These are phyloP conservation scores for Hemitrygon akajei DNA, from an alignment of 2,797 vertebrate genomes.

Conservation along the genomic window DNA sequence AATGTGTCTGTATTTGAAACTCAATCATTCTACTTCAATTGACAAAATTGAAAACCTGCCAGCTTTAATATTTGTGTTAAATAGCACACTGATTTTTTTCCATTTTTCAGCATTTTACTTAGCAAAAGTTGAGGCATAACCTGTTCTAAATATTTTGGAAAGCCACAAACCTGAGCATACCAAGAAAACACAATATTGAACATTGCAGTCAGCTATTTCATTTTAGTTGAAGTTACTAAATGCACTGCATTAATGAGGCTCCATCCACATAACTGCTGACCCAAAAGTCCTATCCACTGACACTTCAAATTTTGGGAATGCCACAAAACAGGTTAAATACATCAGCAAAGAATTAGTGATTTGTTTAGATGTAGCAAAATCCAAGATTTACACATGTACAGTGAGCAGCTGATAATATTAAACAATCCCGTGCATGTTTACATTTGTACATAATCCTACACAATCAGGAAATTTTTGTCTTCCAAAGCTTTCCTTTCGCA, in stretches of 20 bases:
- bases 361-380: not conserved
- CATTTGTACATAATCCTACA: not conserved
- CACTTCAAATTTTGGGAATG: not conserved
- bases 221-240: not conserved
- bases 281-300: not conserved
- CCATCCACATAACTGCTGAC: not conserved
- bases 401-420: not conserved
- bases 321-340: not conserved
- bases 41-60: not conserved
- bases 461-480: not conserved
- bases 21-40: not conserved
- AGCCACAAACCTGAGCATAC: not conserved
- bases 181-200: not conserved
- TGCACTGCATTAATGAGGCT: slow-evolving; percentile 4
- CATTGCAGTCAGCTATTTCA: not conserved
- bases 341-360: not conserved
- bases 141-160: not conserved
- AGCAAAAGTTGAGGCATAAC: not conserved
- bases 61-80: not conserved
- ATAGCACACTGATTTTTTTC: not conserved
- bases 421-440: not conserved
- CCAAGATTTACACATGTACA: not conserved
- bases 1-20: not conserved
- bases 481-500: not conserved
- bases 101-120: not conserved